Conservation (phyloP, 2,113 vertebrate genomes). For the Ancistrus triradiatus region DNA sequence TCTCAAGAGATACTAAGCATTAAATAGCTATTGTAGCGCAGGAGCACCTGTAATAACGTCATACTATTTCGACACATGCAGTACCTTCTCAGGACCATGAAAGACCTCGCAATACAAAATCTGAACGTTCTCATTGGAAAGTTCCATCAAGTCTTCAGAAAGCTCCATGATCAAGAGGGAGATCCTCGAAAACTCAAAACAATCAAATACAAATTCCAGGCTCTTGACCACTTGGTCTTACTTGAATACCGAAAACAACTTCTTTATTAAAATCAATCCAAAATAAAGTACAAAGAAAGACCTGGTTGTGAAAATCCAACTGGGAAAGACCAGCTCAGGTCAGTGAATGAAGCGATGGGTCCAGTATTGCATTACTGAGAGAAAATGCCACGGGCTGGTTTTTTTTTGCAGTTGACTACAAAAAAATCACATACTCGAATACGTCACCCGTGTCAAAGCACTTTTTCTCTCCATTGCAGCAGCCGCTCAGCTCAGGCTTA, state of each 20-base stretch:
- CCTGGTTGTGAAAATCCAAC: slow-evolving; percentile 19
- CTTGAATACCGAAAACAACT: slow-evolving; percentile 6
- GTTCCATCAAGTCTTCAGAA: slow-evolving; percentile 31
- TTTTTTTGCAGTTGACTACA: slow-evolving; percentile 44
- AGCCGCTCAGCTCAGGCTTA: slow-evolving; percentile 48
- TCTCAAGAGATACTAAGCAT: neutral
- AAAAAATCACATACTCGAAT: slow-evolving; percentile 19
- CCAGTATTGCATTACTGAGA: slow-evolving; percentile 47
- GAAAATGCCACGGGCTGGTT: slow-evolving; percentile 11
- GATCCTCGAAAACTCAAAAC: neutral
- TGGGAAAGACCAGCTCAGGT: slow-evolving; percentile 34
- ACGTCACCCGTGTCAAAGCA: slow-evolving; percentile 56
- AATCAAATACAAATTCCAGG: neutral
- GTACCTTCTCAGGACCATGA: slow-evolving; percentile 43
- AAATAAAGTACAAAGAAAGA: slow-evolving; percentile 16
- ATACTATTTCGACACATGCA: slow-evolving; percentile 7
- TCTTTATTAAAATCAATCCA: slow-evolving; percentile 9
- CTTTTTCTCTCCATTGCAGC: slow-evolving; percentile 50
- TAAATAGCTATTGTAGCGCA: neutral
- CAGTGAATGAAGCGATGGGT: slow-evolving; percentile 32
- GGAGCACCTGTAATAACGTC: neutral
- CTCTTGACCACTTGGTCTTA: neutral
- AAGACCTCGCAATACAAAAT: slow-evolving; percentile 44
- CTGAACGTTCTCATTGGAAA: slow-evolving; percentile 34
- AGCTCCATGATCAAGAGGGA: slow-evolving; percentile 18